Evolutionary conservation across 1,140 invertebrate species (phyloP), one percentile per base, ranked within the genome.

Genomic region (Doryteuthis pealeii): DNA sequence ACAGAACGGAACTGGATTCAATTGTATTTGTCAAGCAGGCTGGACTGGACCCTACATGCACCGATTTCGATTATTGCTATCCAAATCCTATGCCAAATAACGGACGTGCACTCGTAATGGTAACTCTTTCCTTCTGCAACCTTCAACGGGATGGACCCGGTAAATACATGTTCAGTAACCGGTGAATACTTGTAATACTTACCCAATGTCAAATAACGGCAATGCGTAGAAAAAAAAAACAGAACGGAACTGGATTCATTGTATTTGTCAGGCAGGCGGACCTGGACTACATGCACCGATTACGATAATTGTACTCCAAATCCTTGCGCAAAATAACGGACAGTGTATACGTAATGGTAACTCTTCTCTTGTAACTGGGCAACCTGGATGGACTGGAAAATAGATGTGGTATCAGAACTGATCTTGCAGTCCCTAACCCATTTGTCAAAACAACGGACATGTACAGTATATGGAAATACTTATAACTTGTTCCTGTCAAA

Each of bases 151-250:
- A 45, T 22, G 72, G 65, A 45, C 35, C 22, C n/a, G 8, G 75
- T 70, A 31, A 22, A 40, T 5, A 30, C 18, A 26, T 76, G 75
- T 73, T n/a, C n/a, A 4, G 49, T 49, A 8, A n/a, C 35, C 71
- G 22, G 28, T 67, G 22, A n/a, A 72, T n/a, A 12, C 45, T 14
- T 33, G 30, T 43, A 30, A 26, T 22, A n/a, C 8, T 65, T 6
- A 40, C 49, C n/a, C 67, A 54, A 12, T 77, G 76, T 71, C 26
- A 18, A 74, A 49, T 33, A 45, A 22, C 54, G 70, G 28, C n/a
- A n/a, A n/a, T n/a, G n/a, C n/a, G n/a, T n/a, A n/a, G n/a, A n/a
- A n/a, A n/a, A 6, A 30, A 73, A n/a, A n/a, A n/a, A n/a, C n/a
- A n/a, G n/a, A n/a, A n/a, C n/a, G n/a, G n/a, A n/a, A n/a, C n/a